A percentile compares a stretch with the other conserved stretches of the same genome.
Conservation (phyloP, 2,797 vertebrate species). For the Brachyrhaphis roseni region DNA sequence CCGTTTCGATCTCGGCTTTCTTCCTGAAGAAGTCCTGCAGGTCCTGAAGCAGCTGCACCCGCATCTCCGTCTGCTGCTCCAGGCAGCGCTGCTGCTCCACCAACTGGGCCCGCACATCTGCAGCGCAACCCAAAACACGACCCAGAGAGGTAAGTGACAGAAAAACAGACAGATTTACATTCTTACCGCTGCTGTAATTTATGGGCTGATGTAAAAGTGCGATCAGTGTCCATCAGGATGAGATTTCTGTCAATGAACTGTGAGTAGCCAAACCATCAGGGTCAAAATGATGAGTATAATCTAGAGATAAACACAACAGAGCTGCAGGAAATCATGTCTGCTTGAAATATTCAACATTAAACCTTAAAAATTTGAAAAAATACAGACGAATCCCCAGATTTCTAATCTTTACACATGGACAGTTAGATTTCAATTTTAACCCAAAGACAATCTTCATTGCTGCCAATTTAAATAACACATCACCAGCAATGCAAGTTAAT, state of each 20-base stretch:
- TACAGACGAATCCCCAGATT: background rate
- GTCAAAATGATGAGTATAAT: background rate
- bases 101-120: slow-evolving; percentile 95
- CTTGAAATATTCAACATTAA: background rate
- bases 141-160: background rate
- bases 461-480: background rate
- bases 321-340: background rate
- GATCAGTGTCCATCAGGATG: background rate
- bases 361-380: background rate
- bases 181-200: background rate
- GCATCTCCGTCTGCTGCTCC: slow-evolving; percentile 98
- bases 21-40: slow-evolving; percentile 99
- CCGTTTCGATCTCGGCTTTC: slow-evolving; percentile 96
- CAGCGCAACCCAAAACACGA: background rate
- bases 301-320: background rate
- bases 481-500: background rate
- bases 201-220: background rate
- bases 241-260: background rate
- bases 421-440: background rate
- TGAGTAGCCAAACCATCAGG: background rate
- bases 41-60: slow-evolving; percentile 97
- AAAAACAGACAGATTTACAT: background rate
- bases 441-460: background rate
- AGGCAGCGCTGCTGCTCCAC: slow-evolving; percentile 97
- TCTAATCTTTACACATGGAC: background rate